These are phyloP conservation scores for Hylia prasina DNA, from an alignment of 2,113 vertebrate genomes.

Conservation along the genomic window DNA sequence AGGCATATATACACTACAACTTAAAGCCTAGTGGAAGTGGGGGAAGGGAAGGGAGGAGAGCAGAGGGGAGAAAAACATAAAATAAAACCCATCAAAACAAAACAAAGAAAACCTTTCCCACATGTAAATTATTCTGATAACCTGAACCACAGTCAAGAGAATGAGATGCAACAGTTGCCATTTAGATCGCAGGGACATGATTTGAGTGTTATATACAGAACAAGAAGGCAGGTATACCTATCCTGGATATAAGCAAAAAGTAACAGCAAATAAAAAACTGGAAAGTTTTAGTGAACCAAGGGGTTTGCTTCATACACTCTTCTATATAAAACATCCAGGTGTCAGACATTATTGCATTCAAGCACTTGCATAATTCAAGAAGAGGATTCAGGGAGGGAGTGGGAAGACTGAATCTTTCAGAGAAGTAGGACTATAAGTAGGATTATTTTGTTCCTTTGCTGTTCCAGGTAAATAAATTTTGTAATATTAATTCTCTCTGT, in stretches of 20 bases:
- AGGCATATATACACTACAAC: not conserved
- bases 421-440: not conserved
- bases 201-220: not conserved
- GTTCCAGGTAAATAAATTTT: not conserved
- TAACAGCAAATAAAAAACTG: not conserved
- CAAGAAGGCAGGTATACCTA: fast-evolving
- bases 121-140: not conserved
- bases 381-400: fast-evolving
- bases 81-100: not conserved
- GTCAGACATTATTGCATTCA: not conserved
- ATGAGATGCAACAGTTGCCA: not conserved
- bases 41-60: not conserved
- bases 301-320: not conserved
- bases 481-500: not conserved
- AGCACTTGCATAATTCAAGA: not conserved
- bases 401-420: not conserved
- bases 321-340: not conserved
- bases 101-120: not conserved
- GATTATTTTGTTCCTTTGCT: not conserved
- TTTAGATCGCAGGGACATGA: not conserved
- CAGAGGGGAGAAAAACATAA: not conserved
- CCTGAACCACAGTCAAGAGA: not conserved
- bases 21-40: fast-evolving
- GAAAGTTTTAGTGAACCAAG: not conserved
- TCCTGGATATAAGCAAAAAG: not conserved